These are phyloP conservation scores for Laspeyria flexula DNA, from an alignment of 2,888 invertebrate species.

Conservation along the genomic window DNA sequence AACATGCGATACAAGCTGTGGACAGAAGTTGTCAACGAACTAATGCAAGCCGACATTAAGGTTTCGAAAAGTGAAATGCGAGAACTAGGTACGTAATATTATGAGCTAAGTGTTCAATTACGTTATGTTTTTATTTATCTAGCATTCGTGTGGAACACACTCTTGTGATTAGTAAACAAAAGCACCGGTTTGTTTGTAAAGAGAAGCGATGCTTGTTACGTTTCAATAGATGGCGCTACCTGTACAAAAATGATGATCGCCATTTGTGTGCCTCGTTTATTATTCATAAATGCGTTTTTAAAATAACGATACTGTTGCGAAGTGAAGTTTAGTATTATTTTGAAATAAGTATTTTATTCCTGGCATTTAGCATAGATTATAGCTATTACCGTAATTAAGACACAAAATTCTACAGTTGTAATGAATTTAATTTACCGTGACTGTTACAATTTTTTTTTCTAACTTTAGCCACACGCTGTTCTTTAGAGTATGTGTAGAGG, in stretches of 20 bases:
- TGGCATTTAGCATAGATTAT: too few species aligned
- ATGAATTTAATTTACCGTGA: too few species aligned
- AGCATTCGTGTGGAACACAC: constrained; percentile 11
- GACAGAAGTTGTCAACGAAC: constrained; percentile 72
- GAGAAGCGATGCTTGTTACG: background rate
- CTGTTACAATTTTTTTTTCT: too few species aligned
- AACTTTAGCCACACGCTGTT: too few species aligned
- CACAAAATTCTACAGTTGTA: too few species aligned
- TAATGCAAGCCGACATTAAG: constrained; percentile 65
- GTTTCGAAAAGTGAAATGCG: constrained; percentile 76
- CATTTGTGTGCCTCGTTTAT: too few species aligned
- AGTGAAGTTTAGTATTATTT: too few species aligned
- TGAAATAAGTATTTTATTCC: too few species aligned
- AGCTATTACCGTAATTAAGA: too few species aligned
- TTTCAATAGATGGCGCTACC: constrained; percentile 41
- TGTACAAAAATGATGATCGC: background rate
- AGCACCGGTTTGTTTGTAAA: constrained; percentile 25
- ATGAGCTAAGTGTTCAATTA: too few species aligned
- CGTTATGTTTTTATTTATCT: too few species aligned
- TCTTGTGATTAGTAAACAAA: constrained; percentile 22
- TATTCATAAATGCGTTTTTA: background rate
- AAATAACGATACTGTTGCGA: background rate
- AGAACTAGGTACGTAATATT: constrained; percentile 67
- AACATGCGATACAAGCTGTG: constrained; percentile 64
- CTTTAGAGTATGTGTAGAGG: too few species aligned